These are phyloP conservation scores for Cyclargus thomasi DNA, from an alignment of 1,140 invertebrate genomes.

Conservation along the genomic window DNA sequence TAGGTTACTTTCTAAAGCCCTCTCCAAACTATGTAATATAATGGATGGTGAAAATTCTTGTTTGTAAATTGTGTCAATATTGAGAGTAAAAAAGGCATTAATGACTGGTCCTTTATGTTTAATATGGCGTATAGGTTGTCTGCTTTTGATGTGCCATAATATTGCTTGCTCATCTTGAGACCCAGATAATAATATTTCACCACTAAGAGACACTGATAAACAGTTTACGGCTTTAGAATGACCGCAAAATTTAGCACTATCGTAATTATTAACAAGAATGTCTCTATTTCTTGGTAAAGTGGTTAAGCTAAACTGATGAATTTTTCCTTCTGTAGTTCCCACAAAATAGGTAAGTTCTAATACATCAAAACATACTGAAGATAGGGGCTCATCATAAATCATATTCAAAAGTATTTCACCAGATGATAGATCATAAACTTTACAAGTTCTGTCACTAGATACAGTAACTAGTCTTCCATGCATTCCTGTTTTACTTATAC, in stretches of 20 bases:
- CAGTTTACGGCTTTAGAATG: conserved; percentile 82
- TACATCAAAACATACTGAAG: conserved; percentile 81
- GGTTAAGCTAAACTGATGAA: conserved; percentile 81
- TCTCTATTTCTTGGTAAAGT: conserved; percentile 81
- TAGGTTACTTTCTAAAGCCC: conserved; percentile 50
- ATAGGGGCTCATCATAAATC: conserved; percentile 83
- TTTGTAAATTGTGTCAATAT: conserved; percentile 51
- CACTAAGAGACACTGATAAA: conserved; percentile 83
- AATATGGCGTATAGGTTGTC: conserved; percentile 82
- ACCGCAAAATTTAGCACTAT: conserved; percentile 72
- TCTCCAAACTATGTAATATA: conserved; percentile 54
- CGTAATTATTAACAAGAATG: conserved; percentile 76
- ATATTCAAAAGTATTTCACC: conserved; percentile 83
- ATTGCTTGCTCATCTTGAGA: conserved; percentile 83
- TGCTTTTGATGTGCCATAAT: conserved; percentile 86
- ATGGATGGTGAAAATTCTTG: conserved; percentile 55
- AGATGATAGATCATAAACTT: conserved; percentile 84
- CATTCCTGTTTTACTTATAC: conserved; percentile 78
- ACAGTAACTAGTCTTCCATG: conserved; percentile 83
- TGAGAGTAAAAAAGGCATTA: conserved; percentile 78
- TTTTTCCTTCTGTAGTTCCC: conserved; percentile 82
- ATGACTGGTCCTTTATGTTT: conserved; percentile 83
- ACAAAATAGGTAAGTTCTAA: conserved; percentile 84
- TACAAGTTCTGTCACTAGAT: conserved; percentile 88
- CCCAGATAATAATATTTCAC: conserved; percentile 82